Conservation (phyloP, 2,113 vertebrate species). For the Ptilonorhynchus violaceus region DNA sequence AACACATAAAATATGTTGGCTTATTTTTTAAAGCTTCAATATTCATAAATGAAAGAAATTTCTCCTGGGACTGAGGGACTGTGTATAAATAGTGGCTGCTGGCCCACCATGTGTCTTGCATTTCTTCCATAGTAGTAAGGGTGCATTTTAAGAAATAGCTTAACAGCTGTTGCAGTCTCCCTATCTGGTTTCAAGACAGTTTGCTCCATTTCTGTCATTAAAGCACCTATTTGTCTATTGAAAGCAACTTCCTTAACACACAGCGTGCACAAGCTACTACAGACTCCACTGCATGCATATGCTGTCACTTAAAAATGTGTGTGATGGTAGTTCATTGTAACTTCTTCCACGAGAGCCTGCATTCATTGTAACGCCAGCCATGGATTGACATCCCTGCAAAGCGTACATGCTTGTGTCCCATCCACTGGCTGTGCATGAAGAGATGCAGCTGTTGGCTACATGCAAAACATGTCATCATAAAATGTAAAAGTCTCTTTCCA, state of each 20-base stretch:
- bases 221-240: constrained; percentile 41
- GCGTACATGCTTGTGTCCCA: not conserved
- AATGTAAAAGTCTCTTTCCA: not conserved
- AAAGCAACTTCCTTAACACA: not conserved
- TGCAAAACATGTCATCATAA: not conserved
- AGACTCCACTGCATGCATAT: not conserved
- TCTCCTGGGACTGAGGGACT: not conserved
- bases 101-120: constrained; percentile 45
- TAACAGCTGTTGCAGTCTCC: constrained; percentile 56
- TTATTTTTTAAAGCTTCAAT: not conserved
- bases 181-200: constrained; percentile 47
- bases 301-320: constrained; percentile 14
- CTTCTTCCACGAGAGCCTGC: not conserved
- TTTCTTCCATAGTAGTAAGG: constrained; percentile 51
- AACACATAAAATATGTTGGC: not conserved
- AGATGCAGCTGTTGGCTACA: not conserved
- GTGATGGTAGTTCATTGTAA: not conserved
- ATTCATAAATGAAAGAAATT: constrained; percentile 11
- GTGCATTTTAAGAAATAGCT: constrained; percentile 51
- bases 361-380: not conserved
- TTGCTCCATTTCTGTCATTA: constrained; percentile 37
- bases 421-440: not conserved
- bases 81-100: constrained; percentile 64
- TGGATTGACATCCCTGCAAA: not conserved
- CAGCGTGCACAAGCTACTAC: not conserved